Base-by-base conservation (phyloP, 2,888 invertebrate species). In the Heteromyza rotundicornis region DNA sequence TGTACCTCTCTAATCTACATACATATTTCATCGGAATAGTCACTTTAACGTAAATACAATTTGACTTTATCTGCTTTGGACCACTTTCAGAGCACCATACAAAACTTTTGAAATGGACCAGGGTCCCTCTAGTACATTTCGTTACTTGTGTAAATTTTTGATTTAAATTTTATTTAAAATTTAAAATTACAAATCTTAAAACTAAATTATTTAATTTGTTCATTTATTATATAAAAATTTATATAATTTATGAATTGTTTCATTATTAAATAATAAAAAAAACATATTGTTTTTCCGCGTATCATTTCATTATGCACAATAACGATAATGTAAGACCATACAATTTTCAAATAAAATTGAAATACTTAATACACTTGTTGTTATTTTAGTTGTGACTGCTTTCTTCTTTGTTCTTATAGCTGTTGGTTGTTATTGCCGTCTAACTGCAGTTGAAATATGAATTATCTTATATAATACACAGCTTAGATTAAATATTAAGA, bases 401-500 rank as follows among this genome's bases (percentile, higher is more conserved):
- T 40, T 7, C 3, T 40, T n/a, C n/a, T 40, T 40, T n/a, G 20
- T 19, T 14, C 17, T 47, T 47, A 47, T 19, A 14, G 52, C n/a
- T n/a, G n/a, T n/a, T n/a, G n/a, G n/a, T n/a, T n/a, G n/a, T n/a
- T n/a, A n/a, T n/a, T n/a, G n/a, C n/a, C n/a, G n/a, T n/a, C 55
- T 63, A 56, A 56, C 56, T 55, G 55, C 56, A 24, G 19, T 54
- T 58, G 56, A 32, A 47, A 56, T 59, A 56, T 59, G 56, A 50
- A 32, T 59, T 59, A 60, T 32, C 60, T 62, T 64, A 64, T 32
- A 51, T 60, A 59, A 57, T 64, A 62, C 57, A 60, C 57, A 62
- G 40, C 64, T 64, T 64, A 60, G 16, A 57, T 64, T 61, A 47
- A 51, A 53, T 51, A 60, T 64, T 64, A 64, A 64, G 64, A 57